Conservation (phyloP, 2,888 invertebrate species). For the Myopa tessellatipennis region DNA sequence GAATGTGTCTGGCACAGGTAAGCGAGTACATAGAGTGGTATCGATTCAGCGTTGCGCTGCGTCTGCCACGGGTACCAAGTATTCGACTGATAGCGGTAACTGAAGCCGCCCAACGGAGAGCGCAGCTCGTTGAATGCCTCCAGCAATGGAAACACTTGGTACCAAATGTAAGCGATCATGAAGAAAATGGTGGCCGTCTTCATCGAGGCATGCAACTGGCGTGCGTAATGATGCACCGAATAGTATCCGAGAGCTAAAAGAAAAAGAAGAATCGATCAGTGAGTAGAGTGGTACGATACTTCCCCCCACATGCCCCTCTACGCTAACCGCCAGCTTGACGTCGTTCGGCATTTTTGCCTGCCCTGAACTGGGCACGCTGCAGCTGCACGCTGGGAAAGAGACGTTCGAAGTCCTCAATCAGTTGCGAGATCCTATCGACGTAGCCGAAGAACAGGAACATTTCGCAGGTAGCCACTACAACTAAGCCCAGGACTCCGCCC, state of each 20-base stretch:
- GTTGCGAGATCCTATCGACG: constrained; percentile 49
- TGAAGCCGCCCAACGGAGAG: constrained; percentile 42
- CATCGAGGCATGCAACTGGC: constrained; percentile 51
- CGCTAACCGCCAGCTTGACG: neutral
- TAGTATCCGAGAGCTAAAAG: constrained; percentile 38
- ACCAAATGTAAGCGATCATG: constrained; percentile 50
- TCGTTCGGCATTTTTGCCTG: neutral
- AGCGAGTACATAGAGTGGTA: constrained; percentile 44
- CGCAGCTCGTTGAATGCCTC: constrained; percentile 51
- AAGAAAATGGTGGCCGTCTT: constrained; percentile 50
- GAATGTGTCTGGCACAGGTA: constrained; percentile 54
- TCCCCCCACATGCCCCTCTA: neutral
- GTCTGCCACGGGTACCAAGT: constrained; percentile 64
- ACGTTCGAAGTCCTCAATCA: constrained; percentile 50
- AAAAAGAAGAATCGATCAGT: neutral
- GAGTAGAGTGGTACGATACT: neutral
- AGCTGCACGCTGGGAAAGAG: constrained; percentile 43
- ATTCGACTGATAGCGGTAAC: constrained; percentile 56
- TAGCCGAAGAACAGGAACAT: constrained; percentile 52
- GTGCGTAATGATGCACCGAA: constrained; percentile 50
- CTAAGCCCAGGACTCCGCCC: constrained; percentile 54
- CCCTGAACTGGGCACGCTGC: neutral
- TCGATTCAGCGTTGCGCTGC: constrained; percentile 43
- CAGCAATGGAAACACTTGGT: constrained; percentile 56
- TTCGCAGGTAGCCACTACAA: constrained; percentile 52